Percentiles rank a stretch among this genome's conserved stretches.
These are phyloP conservation scores for Channa maculata DNA, from an alignment of 2,113 vertebrate species.

Conservation along the genomic window DNA sequence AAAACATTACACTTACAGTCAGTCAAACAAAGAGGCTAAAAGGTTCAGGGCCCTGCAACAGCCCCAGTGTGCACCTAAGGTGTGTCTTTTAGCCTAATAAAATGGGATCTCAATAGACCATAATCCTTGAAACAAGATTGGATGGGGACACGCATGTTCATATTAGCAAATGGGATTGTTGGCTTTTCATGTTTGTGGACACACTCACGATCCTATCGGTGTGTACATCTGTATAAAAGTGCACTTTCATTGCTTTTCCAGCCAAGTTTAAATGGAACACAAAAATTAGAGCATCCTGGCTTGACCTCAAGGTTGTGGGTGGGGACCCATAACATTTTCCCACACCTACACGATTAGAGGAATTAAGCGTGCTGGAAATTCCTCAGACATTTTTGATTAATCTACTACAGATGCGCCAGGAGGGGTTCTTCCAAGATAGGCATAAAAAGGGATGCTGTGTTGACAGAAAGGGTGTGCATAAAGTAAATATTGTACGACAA, in stretches of 20 bases:
- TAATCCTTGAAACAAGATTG: slow-evolving; percentile 86
- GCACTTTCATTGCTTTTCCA: slow-evolving; percentile 57
- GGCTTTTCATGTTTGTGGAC: slow-evolving; percentile 50
- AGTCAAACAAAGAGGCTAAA: slow-evolving; percentile 76
- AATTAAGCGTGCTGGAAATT: slow-evolving; percentile 72
- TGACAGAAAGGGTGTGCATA: slow-evolving; percentile 70
- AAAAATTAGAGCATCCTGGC: slow-evolving; percentile 60
- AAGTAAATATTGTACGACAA: slow-evolving; percentile 74
- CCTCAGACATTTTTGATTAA: slow-evolving; percentile 76
- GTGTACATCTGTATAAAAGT: slow-evolving; percentile 60
- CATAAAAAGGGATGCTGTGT: slow-evolving; percentile 69
- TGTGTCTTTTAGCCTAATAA: slow-evolving; percentile 85
- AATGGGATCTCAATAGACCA: slow-evolving; percentile 86
- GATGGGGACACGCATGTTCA: slow-evolving; percentile 84
- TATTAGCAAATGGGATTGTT: slow-evolving; percentile 86
- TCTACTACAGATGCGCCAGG: slow-evolving; percentile 65
- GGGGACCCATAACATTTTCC: slow-evolving; percentile 72
- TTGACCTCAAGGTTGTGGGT: slow-evolving; percentile 56
- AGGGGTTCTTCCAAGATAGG: slow-evolving; percentile 70
- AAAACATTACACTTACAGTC: slow-evolving; percentile 73
- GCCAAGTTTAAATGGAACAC: slow-evolving; percentile 59
- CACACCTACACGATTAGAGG: slow-evolving; percentile 73
- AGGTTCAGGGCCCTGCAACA: slow-evolving; percentile 70
- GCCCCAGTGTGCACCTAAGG: slow-evolving; percentile 65
- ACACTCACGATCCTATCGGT: slow-evolving; percentile 22